A percentile compares a stretch with the other conserved stretches of the same genome.
Evolutionary conservation across 1,140 invertebrate species (phyloP).

Genomic region (Choristoneura fumiferana): DNA sequence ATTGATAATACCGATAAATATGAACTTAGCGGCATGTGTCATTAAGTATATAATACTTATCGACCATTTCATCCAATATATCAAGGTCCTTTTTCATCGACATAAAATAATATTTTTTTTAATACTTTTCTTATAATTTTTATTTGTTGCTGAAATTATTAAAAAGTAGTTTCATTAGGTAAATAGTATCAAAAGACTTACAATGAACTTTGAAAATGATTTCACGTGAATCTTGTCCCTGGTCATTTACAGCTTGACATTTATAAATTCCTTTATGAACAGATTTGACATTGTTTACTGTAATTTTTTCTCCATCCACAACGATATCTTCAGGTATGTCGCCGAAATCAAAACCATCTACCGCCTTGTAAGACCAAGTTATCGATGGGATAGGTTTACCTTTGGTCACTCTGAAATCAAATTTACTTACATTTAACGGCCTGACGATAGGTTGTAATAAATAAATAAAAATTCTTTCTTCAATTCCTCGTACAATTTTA

Average conservation of each 20-base stretch:
- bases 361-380: constrained; percentile 41
- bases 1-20: background rate
- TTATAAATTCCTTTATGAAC: constrained; percentile 48
- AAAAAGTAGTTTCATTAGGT: too few species aligned
- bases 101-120: too few species aligned
- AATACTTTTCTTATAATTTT: too few species aligned
- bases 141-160: too few species aligned
- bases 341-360: constrained; percentile 25
- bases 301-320: constrained; percentile 35
- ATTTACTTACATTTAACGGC: constrained; percentile 18
- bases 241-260: constrained; percentile 48
- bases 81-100: too few species aligned
- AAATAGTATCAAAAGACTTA: constrained; percentile 45
- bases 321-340: constrained; percentile 39
- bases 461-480: too few species aligned
- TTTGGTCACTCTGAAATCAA: constrained; percentile 40
- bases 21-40: background rate
- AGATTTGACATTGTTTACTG: constrained; percentile 38
- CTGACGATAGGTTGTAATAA: too few species aligned
- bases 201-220: constrained; percentile 48
- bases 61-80: too few species aligned
- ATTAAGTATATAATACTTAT: background rate
- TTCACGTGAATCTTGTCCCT: constrained; percentile 39
- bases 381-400: constrained; percentile 48
- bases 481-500: too few species aligned